Conservation (phyloP, 1,140 invertebrate species). For the Philopotamus ludificatus region DNA sequence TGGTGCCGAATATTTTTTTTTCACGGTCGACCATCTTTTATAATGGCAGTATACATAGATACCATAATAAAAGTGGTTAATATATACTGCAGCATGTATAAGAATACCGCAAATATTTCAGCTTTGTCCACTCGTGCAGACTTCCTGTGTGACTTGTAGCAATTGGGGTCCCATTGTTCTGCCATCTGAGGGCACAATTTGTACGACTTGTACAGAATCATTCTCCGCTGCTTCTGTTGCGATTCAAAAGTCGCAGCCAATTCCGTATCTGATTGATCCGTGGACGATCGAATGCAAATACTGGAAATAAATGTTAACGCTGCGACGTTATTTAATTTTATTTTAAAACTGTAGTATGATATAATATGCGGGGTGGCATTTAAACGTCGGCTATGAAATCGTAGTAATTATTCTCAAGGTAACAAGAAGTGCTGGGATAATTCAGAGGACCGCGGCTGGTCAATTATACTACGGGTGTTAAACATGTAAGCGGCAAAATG, state of each 20-base stretch:
- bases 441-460: background rate
- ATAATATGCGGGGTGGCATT: no score
- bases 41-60: no score
- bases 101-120: background rate
- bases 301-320: background rate
- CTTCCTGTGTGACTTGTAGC: slow-evolving; percentile 22
- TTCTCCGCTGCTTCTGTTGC: background rate
- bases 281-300: background rate
- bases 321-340: background rate
- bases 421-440: background rate
- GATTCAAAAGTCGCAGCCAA: background rate
- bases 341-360: no score
- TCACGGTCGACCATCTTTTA: no score
- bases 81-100: no score
- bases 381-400: background rate
- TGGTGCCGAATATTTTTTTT: no score
- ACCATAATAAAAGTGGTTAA: no score
- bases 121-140: background rate
- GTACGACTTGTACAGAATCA: slow-evolving; percentile 19
- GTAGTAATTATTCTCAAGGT: background rate
- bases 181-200: background rate
- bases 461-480: background rate
- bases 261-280: background rate
- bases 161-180: slow-evolving; percentile 21
- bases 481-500: background rate